Evolutionary conservation across 2,888 invertebrate species (phyloP).

Genomic region (Drosophila infuscata): DNA sequence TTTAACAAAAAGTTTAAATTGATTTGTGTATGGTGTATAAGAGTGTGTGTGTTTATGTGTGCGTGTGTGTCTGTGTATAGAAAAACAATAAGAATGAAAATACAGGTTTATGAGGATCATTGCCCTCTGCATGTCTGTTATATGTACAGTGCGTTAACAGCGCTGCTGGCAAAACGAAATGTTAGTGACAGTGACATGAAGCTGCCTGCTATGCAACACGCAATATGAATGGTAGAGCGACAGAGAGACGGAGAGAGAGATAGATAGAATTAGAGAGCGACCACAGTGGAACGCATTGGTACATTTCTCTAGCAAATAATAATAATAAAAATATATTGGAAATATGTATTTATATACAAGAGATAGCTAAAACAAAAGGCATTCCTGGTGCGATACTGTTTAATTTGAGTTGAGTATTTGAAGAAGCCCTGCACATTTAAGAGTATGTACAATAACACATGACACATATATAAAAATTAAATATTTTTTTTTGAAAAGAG

Average conservation of each 20-base stretch:
- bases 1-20: conserved; percentile 29
- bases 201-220: conserved; percentile 49
- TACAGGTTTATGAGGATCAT: conserved; percentile 21
- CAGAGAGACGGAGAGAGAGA: conserved; percentile 9
- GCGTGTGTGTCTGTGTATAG: conserved; percentile 38
- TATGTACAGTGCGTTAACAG: conserved; percentile 46
- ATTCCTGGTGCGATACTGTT: conserved; percentile 43
- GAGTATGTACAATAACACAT: conserved; percentile 41
- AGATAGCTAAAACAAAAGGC: conserved; percentile 22
- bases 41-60: conserved; percentile 24
- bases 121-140: conserved; percentile 15
- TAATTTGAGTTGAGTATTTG: conserved; percentile 30
- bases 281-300: conserved; percentile 22
- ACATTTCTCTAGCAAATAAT: conserved; percentile 26
- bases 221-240: conserved; percentile 4
- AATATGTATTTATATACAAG: conserved; percentile 21
- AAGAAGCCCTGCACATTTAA: conserved; percentile 45
- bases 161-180: conserved; percentile 28
- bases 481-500: conserved; percentile 17
- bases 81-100: conserved; percentile 51
- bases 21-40: conserved; percentile 19
- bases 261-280: conserved; percentile 1
- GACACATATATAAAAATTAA: conserved; percentile 25
- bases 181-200: conserved; percentile 64
- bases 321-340: conserved; percentile 5